phyloP scores from a whole-genome alignment of 2,888 invertebrate species.

The Cosmopolites sordidus region DNA sequence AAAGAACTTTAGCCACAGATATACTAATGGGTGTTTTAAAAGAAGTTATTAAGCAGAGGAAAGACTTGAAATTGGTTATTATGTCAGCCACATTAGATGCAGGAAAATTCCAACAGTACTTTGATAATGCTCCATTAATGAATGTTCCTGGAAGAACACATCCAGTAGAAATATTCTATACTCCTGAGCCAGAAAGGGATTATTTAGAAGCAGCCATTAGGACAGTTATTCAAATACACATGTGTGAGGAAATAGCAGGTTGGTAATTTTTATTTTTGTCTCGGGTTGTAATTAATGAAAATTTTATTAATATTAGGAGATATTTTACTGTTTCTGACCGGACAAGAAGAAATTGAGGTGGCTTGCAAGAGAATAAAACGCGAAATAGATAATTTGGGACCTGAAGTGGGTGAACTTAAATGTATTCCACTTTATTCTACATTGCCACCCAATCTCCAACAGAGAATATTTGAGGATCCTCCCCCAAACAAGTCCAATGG shows the following conservation, averaged over 20 bases:
- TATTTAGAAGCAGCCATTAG: slow-evolving; percentile 98
- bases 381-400: slow-evolving; percentile 93
- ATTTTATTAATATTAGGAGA: slow-evolving; percentile 26
- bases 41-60: slow-evolving; percentile 90
- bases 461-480: slow-evolving; percentile 94
- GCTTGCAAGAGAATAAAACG: slow-evolving; percentile 96
- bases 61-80: slow-evolving; percentile 92
- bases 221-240: slow-evolving; percentile 92
- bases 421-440: slow-evolving; percentile 99
- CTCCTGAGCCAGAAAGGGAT: slow-evolving; percentile 96
- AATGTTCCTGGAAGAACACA: slow-evolving; percentile 96
- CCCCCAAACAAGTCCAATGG: slow-evolving; percentile 82
- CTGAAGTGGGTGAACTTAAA: slow-evolving; percentile 94
- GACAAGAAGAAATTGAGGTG: slow-evolving; percentile 95
- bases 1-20: slow-evolving; percentile 96
- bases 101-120: slow-evolving; percentile 98
- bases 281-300: too few relatives aligned
- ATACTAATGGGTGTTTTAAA: slow-evolving; percentile 98
- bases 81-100: slow-evolving; percentile 99
- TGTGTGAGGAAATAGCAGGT: slow-evolving; percentile 89
- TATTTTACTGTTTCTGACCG: slow-evolving; percentile 43
- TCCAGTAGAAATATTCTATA: slow-evolving; percentile 97
- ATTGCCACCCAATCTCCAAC: slow-evolving; percentile 93
- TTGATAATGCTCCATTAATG: slow-evolving; percentile 97
- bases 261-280: slow-evolving; percentile 52